A percentile compares a stretch with the other conserved stretches of the same genome.
Evolutionary conservation across 2,113 vertebrate genomes (phyloP).

Genomic region (Pandion haliaetus): DNA sequence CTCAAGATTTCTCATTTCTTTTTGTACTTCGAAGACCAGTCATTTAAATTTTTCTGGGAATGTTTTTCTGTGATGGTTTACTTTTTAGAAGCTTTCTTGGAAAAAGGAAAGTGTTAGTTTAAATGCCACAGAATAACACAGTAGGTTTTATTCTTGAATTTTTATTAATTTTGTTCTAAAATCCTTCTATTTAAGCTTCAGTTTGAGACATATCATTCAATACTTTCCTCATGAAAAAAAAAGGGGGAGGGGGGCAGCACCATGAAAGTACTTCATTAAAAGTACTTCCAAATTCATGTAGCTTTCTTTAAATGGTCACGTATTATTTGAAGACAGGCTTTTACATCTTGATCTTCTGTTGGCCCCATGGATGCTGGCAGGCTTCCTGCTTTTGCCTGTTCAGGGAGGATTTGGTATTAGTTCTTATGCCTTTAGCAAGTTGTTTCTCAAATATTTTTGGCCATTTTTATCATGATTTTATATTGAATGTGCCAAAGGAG

Average conservation of each 20-base stretch:
- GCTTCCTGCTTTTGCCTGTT: background rate
- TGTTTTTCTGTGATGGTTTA: background rate
- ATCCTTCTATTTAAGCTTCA: background rate
- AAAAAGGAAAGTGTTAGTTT: background rate
- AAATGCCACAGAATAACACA: background rate
- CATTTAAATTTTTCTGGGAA: background rate
- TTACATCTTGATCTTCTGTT: background rate
- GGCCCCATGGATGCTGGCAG: background rate
- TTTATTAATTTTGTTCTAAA: background rate
- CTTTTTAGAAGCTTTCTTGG: background rate
- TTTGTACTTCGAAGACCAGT: background rate
- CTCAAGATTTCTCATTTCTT: background rate
- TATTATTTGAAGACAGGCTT: background rate
- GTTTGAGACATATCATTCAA: background rate
- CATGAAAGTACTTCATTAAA: background rate
- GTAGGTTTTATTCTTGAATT: background rate
- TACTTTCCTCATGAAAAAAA: background rate
- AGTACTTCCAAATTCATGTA: background rate
- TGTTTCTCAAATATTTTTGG: background rate
- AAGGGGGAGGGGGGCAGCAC: accelerated
- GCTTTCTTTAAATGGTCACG: background rate
- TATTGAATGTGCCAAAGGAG: background rate
- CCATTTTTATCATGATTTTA: background rate
- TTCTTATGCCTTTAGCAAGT: background rate
- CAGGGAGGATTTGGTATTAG: background rate